Base-by-base conservation (phyloP, 2,888 invertebrate genomes). In the Cryptophagus acutangulus region DNA sequence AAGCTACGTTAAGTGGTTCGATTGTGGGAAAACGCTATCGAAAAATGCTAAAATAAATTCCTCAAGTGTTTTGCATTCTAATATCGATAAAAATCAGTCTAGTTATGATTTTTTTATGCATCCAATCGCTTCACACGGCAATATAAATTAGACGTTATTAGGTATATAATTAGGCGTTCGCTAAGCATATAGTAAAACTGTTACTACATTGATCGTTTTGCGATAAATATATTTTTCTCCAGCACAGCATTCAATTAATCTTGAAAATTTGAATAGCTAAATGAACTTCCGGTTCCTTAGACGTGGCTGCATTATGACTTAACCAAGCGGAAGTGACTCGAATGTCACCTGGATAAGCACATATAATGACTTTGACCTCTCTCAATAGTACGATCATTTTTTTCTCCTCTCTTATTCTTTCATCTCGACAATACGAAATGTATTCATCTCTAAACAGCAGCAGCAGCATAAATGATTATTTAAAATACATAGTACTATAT, bases 321-420 rank as follows among this genome's bases (percentile, higher is more conserved):
- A 58, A 57, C 57, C 61, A 58, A 50, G 59, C 63, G 65, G 65
- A 65, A 63, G 61, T 65, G 63, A 65, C 63, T 63, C 48, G 57
- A 57, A 58, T 57, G 62, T 63, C 63, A 62, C 62, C 62, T 61
- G 62, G 58, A 50, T 59, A 56, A 57, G 49, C 58, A 58, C 51
- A 48, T 48, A 59, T 59, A 63, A 61, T 59, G 55, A 61, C 55
- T 58, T 46, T 57, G 60, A 61, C 61, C 62, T 62, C 51, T 55
- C 54, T 54, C 55, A n/a, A n/a, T n/a, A n/a, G n/a, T n/a, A n/a
- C n/a, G n/a, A n/a, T n/a, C n/a, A n/a, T n/a, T n/a, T n/a, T n/a
- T n/a, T 52, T 51, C 10, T 41, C 36, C 39, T 37, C 40, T 42
- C 45, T 48, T 40, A 45, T 45, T 43, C 45, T 31, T 15, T n/a